These are phyloP conservation scores for Actenoides hombroni DNA, from an alignment of 2,113 vertebrate species.

Conservation along the genomic window DNA sequence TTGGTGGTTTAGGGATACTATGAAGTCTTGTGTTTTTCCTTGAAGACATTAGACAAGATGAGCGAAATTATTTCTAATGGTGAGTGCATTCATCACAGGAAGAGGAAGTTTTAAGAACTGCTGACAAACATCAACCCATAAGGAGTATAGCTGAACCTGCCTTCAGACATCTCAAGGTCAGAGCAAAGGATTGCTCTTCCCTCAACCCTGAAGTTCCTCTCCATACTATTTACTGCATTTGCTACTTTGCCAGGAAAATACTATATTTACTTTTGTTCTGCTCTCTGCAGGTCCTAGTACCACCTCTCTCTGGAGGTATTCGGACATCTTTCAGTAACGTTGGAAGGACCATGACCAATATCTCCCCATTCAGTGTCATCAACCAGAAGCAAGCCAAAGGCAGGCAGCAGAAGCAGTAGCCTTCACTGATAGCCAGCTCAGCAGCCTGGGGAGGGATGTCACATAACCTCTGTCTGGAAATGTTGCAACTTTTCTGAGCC, in stretches of 20 bases:
- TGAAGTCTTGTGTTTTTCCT: constrained; percentile 1
- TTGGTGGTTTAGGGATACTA: constrained; percentile 27
- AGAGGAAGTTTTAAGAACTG: neutral
- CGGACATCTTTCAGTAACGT: rapidly evolving
- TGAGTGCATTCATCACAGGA: neutral
- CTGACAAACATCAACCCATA: neutral
- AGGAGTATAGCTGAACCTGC: neutral
- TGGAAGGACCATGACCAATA: neutral
- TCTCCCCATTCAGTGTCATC: neutral
- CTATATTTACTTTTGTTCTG: neutral
- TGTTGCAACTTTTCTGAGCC: neutral
- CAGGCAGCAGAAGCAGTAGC: neutral
- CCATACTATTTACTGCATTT: neutral
- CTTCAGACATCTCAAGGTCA: neutral
- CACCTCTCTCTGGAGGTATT: neutral
- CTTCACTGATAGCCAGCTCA: neutral
- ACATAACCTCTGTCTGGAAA: neutral
- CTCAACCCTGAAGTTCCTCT: neutral
- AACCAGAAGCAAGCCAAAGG: neutral
- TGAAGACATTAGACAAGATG: neutral
- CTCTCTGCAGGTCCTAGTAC: neutral
- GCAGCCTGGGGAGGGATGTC: neutral
- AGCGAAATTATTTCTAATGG: neutral
- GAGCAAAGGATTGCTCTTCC: neutral
- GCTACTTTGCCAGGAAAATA: neutral